A percentile compares a stretch with the other conserved stretches of the same genome.
phyloP scores from a whole-genome alignment of 2,888 invertebrate species.

The Meteorus colon region DNA sequence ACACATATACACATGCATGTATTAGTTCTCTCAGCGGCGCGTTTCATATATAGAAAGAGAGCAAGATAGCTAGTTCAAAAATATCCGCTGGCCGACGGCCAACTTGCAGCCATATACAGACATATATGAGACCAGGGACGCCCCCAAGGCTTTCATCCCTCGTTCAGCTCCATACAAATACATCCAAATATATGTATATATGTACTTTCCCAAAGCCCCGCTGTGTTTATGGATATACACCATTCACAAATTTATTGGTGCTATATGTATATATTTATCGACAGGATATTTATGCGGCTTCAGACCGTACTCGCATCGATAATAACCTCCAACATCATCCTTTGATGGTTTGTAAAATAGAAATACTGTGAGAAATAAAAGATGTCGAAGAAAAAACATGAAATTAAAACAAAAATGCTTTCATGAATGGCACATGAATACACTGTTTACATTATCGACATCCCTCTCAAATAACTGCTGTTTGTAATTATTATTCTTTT shows the following conservation, averaged over 20 bases:
- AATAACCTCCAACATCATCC: constrained; percentile 6
- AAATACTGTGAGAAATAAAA: not conserved
- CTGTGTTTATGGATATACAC: constrained; percentile 6
- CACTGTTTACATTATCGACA: not conserved
- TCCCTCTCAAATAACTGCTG: not conserved
- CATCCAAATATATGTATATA: not conserved
- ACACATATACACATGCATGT: constrained; percentile 41
- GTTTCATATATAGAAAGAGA: constrained; percentile 22
- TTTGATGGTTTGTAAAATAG: not conserved
- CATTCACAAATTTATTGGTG: constrained; percentile 8
- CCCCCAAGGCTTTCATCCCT: constrained; percentile 6
- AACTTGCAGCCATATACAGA: constrained; percentile 54
- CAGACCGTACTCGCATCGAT: constrained; percentile 5
- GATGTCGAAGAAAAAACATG: not conserved
- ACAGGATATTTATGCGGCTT: constrained; percentile 12
- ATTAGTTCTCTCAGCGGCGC: constrained; percentile 1
- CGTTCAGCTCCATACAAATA: not conserved
- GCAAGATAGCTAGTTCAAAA: constrained; percentile 54
- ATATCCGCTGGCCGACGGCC: constrained; percentile 65
- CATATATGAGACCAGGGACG: constrained; percentile 4
- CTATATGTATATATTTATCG: not conserved
- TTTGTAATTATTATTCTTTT: no score
- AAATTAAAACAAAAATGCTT: not conserved
- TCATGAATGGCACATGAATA: not conserved
- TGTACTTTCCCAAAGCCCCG: not conserved